phyloP scores from a whole-genome alignment of 2,113 vertebrate genomes.

The Myotis brandtii region DNA sequence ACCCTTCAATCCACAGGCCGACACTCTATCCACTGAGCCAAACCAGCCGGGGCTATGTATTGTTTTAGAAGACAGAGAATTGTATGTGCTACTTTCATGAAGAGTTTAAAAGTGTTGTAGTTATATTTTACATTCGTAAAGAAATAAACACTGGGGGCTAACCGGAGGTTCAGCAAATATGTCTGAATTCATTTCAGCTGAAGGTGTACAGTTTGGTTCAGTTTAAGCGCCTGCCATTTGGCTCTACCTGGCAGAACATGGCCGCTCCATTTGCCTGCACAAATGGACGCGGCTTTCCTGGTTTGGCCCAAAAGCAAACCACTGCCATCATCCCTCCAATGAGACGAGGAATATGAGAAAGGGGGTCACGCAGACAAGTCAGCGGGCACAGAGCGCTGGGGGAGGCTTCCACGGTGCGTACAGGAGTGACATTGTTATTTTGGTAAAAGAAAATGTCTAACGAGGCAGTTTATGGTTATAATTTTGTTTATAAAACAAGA shows the following conservation, averaged over 20 bases:
- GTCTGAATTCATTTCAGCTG: not conserved
- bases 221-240: too few species aligned
- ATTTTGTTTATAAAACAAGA: conserved; percentile 26
- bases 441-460: not conserved
- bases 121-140: conserved; percentile 20
- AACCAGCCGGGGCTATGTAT: too few species aligned
- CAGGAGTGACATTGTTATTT: not conserved
- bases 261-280: not conserved
- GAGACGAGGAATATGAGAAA: not conserved
- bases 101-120: not conserved
- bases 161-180: not conserved
- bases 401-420: not conserved
- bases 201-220: not conserved
- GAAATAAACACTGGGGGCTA: not conserved
- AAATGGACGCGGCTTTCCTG: not conserved
- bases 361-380: not conserved
- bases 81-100: not conserved
- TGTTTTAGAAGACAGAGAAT: not conserved
- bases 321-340: not conserved
- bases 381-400: not conserved
- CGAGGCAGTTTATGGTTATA: not conserved
- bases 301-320: not conserved
- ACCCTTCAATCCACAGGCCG: too few species aligned
- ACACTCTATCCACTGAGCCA: too few species aligned
- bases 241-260: rapidly evolving